Conservation (phyloP, 2,888 invertebrate genomes). For the Lydus trimaculatus region DNA sequence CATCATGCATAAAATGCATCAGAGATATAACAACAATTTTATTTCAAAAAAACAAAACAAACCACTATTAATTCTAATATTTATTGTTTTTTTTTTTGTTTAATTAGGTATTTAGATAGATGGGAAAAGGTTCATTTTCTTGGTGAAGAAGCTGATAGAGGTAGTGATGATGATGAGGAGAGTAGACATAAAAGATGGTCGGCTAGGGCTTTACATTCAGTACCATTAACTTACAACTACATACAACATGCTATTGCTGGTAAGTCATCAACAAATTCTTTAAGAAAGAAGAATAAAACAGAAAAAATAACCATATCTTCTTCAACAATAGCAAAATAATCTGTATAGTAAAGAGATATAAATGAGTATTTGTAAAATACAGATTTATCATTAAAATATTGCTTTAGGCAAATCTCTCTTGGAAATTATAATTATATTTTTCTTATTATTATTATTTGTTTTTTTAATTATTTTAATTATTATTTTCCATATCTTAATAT, state of each 20-base stretch:
- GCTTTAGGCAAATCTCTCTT: background rate
- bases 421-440: background rate
- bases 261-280: slow-evolving; percentile 50
- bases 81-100: too few species aligned
- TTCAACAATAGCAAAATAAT: slow-evolving; percentile 1
- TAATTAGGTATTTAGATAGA: slow-evolving; percentile 76
- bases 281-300: background rate
- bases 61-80: too few species aligned
- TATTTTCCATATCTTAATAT: slow-evolving; percentile 8
- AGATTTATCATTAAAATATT: background rate
- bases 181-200: slow-evolving; percentile 75
- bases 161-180: slow-evolving; percentile 79
- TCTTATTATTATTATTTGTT: background rate
- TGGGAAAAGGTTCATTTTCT: slow-evolving; percentile 91
- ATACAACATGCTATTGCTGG: slow-evolving; percentile 78
- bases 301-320: too few species aligned
- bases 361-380: background rate
- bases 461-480: too few species aligned
- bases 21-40: background rate
- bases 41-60: too few species aligned
- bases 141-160: slow-evolving; percentile 86
- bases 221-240: slow-evolving; percentile 80
- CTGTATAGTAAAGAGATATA: background rate
- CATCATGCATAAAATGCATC: background rate
- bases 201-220: slow-evolving; percentile 69